These are phyloP conservation scores for Pipa parva DNA, from an alignment of 2,113 vertebrate species.

Conservation along the genomic window DNA sequence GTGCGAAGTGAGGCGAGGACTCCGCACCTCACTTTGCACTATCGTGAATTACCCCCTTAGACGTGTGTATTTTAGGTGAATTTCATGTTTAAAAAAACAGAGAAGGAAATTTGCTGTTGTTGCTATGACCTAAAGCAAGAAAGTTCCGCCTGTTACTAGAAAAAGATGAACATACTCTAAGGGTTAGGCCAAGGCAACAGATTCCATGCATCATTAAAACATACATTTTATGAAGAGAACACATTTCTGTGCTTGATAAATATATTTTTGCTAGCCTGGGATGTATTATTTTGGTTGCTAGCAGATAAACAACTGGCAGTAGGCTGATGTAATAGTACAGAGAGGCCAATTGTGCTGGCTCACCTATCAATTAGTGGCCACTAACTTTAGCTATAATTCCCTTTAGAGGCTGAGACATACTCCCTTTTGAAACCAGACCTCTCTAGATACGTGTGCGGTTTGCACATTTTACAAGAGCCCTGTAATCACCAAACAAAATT, in stretches of 20 bases:
- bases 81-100: no score
- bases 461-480: no score
- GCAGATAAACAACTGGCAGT: constrained; percentile 23
- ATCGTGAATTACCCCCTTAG: no score
- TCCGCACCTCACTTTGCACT: no score
- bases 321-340: constrained; percentile 28
- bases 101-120: no score
- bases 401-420: constrained; percentile 4
- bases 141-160: no score
- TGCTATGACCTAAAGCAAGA: no score
- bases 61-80: no score
- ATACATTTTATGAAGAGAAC: neutral
- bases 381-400: constrained; percentile 33
- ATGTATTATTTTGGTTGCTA: neutral
- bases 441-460: no score
- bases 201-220: neutral
- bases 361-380: constrained; percentile 32
- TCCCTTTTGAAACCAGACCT: constrained; percentile 2
- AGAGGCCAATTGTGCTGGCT: neutral
- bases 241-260: no score
- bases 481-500: no score
- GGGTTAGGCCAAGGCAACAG: neutral
- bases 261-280: neutral
- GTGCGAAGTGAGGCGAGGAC: no score
- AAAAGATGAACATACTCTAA: neutral